Percentiles rank a stretch among this genome's conserved stretches.
phyloP scores from a whole-genome alignment of 1,140 invertebrate species.

The Drosophila oshimai region DNA sequence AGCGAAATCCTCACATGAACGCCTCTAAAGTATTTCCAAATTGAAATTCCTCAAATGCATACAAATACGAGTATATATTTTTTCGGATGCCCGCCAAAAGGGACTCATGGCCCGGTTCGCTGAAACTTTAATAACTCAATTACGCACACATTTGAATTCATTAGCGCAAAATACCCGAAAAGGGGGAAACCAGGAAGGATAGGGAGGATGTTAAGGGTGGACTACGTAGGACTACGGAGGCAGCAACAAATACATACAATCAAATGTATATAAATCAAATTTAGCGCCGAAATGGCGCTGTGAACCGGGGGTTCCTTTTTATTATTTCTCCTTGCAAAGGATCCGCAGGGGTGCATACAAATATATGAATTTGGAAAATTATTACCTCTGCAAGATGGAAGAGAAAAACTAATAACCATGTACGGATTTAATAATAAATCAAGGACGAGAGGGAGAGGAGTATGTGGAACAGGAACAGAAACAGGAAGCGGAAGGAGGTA shows the following conservation, averaged over 20 bases:
- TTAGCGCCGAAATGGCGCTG: conserved; percentile 69
- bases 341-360: conserved; percentile 62
- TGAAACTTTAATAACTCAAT: conserved; percentile 81
- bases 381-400: conserved; percentile 54
- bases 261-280: conserved; percentile 81
- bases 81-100: conserved; percentile 1
- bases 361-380: conserved; percentile 47
- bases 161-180: conserved; percentile 61
- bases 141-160: conserved; percentile 81
- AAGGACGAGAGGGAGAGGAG: conserved; percentile 24
- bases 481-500: conserved; percentile 7
- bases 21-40: conserved; percentile 60
- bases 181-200: conserved; percentile 20
- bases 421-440: conserved; percentile 79
- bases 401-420: conserved; percentile 77
- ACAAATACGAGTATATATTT: neutral
- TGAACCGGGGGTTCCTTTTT: conserved; percentile 35
- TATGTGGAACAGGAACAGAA: neutral
- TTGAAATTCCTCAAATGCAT: conserved; percentile 30
- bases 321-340: conserved; percentile 8
- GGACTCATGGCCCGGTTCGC: conserved; percentile 32
- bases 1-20: conserved; percentile 49
- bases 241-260: conserved; percentile 64
- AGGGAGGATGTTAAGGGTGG: conserved; percentile 20
- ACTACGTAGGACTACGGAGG: no score